phyloP scores from a whole-genome alignment of 2,797 vertebrate genomes.

The Syncerus caffer region DNA sequence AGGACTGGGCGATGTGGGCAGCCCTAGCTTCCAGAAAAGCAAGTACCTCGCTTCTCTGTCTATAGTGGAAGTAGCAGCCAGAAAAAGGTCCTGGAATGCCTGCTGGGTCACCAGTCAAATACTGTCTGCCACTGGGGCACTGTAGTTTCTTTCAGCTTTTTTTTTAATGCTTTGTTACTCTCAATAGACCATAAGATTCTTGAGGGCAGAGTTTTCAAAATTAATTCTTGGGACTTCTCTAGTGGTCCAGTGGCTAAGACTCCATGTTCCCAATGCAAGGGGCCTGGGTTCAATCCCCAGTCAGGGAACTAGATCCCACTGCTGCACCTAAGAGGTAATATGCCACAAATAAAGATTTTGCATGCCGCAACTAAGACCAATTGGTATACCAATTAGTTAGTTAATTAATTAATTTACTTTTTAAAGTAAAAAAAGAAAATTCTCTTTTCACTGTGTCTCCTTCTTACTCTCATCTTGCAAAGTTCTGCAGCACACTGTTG shows the following conservation, averaged over 20 bases:
- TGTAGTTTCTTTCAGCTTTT: neutral
- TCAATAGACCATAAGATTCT: neutral
- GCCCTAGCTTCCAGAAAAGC: neutral
- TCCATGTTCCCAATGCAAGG: neutral
- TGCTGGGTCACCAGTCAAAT: neutral
- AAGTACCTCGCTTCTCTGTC: neutral
- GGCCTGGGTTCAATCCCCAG: neutral
- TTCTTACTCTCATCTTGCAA: neutral
- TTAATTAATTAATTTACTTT: neutral
- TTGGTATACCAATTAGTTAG: neutral
- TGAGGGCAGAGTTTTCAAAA: neutral
- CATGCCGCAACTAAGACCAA: neutral
- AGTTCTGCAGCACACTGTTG: neutral
- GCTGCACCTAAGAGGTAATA: neutral
- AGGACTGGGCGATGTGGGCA: neutral
- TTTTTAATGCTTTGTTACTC: neutral
- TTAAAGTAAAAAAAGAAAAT: neutral
- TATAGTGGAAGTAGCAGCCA: neutral
- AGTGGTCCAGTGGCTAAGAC: neutral
- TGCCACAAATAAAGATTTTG: neutral
- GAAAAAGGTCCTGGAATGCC: neutral
- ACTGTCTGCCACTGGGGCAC: neutral
- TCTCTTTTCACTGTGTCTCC: neutral
- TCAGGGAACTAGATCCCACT: neutral
- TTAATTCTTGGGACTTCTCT: neutral